Percentiles rank a stretch among this genome's conserved stretches.
Conservation (phyloP, 2,888 invertebrate genomes). For the Lasioglossum vierecki region DNA sequence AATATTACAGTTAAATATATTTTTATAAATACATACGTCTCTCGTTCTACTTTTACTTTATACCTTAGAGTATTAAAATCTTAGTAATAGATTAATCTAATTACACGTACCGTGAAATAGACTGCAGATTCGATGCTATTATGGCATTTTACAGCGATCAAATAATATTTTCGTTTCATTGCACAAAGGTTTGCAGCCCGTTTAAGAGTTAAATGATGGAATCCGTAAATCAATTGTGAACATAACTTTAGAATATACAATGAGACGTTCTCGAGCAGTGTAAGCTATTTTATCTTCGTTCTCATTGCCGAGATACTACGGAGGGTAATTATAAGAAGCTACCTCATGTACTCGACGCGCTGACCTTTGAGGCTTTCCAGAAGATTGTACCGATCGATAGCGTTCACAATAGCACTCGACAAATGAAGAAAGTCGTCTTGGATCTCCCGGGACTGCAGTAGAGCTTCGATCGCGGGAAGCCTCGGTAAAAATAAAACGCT, state of each 20-base stretch:
- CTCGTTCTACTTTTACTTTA: slow-evolving; percentile 11
- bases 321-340: slow-evolving; percentile 7
- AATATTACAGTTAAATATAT: slow-evolving; percentile 48
- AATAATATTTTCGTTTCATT: not conserved
- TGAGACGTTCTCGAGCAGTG: not conserved
- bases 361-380: slow-evolving; percentile 37
- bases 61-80: slow-evolving; percentile 16
- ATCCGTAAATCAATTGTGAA: not conserved
- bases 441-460: slow-evolving; percentile 63
- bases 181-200: not conserved
- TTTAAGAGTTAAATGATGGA: not conserved
- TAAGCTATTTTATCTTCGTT: not conserved
- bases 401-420: slow-evolving; percentile 70
- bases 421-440: slow-evolving; percentile 72
- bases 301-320: no score
- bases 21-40: slow-evolving; percentile 41
- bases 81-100: not conserved
- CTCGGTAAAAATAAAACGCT: slow-evolving; percentile 85
- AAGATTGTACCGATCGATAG: slow-evolving; percentile 66
- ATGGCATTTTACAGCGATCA: not conserved
- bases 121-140: not conserved
- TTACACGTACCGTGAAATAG: not conserved
- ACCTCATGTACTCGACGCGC: slow-evolving; percentile 24
- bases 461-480: slow-evolving; percentile 75
- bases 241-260: not conserved